Evolutionary conservation across 2,113 vertebrate genomes (phyloP).

Genomic region (Chionomys nivalis): DNA sequence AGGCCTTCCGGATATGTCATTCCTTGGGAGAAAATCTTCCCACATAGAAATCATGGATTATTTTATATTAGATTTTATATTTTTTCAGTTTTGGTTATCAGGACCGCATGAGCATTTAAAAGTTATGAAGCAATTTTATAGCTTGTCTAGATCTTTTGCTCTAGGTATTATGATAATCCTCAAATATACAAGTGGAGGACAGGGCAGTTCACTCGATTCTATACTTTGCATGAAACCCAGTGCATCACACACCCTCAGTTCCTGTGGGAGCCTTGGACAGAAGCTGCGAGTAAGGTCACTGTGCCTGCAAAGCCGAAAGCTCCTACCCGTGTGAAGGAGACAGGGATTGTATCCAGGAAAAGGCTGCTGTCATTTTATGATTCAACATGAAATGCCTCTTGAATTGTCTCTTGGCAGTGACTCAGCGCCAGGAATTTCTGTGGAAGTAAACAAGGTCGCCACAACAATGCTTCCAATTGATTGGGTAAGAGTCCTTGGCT

Average conservation of each 20-base stretch:
- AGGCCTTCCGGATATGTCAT: neutral
- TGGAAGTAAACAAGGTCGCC: slow-evolving; percentile 1
- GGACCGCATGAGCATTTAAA: neutral
- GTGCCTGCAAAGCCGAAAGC: neutral
- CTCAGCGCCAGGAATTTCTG: neutral
- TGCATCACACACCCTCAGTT: neutral
- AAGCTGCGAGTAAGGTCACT: neutral
- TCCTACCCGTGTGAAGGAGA: neutral
- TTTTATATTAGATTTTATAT: neutral
- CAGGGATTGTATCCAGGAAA: neutral
- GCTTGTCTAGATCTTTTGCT: neutral
- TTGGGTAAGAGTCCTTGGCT: slow-evolving; percentile 25
- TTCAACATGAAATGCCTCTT: neutral
- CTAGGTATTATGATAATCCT: neutral
- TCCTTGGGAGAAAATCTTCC: neutral
- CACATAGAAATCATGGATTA: neutral
- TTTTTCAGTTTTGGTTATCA: slow-evolving; percentile 17
- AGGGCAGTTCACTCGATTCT: neutral
- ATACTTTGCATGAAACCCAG: neutral
- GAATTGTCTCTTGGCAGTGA: neutral
- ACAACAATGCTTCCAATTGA: neutral
- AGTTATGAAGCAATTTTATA: slow-evolving; percentile 28
- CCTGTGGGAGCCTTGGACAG: neutral
- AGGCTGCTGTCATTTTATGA: neutral
- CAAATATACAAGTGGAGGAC: slow-evolving; percentile 30